Evolutionary conservation across 2,888 invertebrate genomes (phyloP), one percentile per base, ranked within the genome.

Genomic region (Orchesella flavescens): DNA sequence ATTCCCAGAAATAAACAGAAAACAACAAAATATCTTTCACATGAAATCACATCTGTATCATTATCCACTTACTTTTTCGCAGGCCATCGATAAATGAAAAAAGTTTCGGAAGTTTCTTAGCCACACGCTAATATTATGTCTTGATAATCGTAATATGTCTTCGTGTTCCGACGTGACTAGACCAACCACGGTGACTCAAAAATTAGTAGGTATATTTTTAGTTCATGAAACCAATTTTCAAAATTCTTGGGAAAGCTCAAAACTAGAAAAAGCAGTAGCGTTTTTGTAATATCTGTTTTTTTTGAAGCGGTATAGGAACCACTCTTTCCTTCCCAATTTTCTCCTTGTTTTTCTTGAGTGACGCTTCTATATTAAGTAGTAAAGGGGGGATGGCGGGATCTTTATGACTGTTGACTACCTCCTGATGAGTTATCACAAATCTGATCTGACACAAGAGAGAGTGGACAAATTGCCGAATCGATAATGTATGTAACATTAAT

Each of bases 381-480:
- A 77, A 77, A 77, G 69, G 77, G 74, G 17, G 13, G 44, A 63
- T 61, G 78, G 71, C 71, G 71, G 71, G 49, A 71, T 71, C 71
- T 78, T 71, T 78, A 78, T 78, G 69, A 69, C 55, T 78, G 81
- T 81, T 81, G 81, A 81, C 74, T 81, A 81, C 81, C 81, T 74
- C 81, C 81, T 68, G 74, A 74, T 69, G 81, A 77, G 72, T 78
- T 86, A 87, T 87, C 87, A 81, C 44, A 80, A 85, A 87, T 86
- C 83, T 80, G 83, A 87, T 86, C 87, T 86, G 86, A 85, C 86
- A 79, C 84, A 79, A 53, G 63, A 81, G 73, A 53, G 63, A 81
- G 73, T 80, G 79, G 80, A 84, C 84, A 86, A 85, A 86, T 86
- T 85, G 84, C 78, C 83, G 79, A 86, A 86, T 86, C 86, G 84